Percentiles rank a stretch among this genome's conserved stretches.
Conservation (phyloP, 2,797 vertebrate species). For the Halcyon chelicuti region DNA sequence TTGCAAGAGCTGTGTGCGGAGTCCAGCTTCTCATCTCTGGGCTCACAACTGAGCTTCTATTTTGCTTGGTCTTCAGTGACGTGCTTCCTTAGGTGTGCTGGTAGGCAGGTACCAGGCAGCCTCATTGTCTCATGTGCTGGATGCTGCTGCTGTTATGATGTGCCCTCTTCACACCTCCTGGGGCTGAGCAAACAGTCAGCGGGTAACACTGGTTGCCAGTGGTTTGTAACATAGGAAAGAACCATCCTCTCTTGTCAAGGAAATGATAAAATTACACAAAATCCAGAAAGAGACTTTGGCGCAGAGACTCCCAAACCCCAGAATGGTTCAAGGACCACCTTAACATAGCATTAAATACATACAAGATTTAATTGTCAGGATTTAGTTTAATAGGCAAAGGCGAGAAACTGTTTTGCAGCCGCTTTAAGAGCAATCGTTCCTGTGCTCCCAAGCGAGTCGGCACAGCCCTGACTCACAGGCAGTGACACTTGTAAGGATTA, state of each 20-base stretch:
- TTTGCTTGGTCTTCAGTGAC: neutral
- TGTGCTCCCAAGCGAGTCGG: neutral
- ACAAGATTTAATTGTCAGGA: neutral
- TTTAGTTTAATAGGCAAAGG: neutral
- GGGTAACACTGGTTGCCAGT: neutral
- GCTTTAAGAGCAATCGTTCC: neutral
- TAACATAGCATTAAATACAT: neutral
- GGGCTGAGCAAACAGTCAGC: neutral
- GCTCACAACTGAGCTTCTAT: neutral
- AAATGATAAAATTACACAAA: neutral
- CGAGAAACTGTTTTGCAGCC: neutral
- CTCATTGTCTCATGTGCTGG: neutral
- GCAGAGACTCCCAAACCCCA: neutral
- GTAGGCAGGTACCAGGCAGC: neutral
- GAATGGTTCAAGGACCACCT: neutral
- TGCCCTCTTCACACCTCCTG: neutral
- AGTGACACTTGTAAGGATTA: neutral
- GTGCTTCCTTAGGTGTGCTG: neutral
- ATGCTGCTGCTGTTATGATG: accelerated
- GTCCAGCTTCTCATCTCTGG: neutral
- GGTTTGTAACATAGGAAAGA: neutral
- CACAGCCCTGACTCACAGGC: neutral
- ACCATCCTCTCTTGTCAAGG: neutral
- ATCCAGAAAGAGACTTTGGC: neutral
- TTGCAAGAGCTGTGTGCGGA: neutral